Conservation (phyloP, 2,888 invertebrate species). For the Lissocephala sabroskyi region DNA sequence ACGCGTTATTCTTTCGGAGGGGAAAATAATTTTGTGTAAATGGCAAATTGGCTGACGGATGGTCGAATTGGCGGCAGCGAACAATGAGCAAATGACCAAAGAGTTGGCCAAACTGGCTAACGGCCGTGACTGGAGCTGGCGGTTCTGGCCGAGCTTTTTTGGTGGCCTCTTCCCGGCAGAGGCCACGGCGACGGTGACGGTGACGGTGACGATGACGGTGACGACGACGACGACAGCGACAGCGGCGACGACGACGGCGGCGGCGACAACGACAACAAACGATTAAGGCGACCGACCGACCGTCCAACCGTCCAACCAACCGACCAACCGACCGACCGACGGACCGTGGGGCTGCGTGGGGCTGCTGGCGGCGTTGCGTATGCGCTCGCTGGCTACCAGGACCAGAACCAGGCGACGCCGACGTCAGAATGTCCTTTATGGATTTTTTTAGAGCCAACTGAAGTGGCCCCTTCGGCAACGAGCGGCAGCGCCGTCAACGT, state of each 20-base stretch:
- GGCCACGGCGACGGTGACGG: neutral
- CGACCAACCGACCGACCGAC: neutral
- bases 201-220: neutral
- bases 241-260: conserved; percentile 2
- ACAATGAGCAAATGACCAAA: conserved; percentile 21
- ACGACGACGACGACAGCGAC: conserved; percentile 2
- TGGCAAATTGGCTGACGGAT: conserved; percentile 38
- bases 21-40: conserved; percentile 25
- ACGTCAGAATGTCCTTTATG: conserved; percentile 47
- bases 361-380: conserved; percentile 23
- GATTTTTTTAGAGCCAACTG: conserved; percentile 24
- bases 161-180: neutral
- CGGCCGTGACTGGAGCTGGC: conserved; percentile 5
- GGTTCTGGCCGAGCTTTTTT: conserved; percentile 16
- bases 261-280: too few species aligned
- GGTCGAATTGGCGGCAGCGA: conserved; percentile 10
- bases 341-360: neutral
- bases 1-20: conserved; percentile 24
- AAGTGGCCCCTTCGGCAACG: neutral
- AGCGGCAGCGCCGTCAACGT: conserved; percentile 18
- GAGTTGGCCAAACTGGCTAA: conserved; percentile 15
- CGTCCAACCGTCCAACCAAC: neutral
- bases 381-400: conserved; percentile 26
- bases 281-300: neutral
- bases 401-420: neutral